phyloP scores from a whole-genome alignment of 2,888 invertebrate genomes.

The Papilio protenor region DNA sequence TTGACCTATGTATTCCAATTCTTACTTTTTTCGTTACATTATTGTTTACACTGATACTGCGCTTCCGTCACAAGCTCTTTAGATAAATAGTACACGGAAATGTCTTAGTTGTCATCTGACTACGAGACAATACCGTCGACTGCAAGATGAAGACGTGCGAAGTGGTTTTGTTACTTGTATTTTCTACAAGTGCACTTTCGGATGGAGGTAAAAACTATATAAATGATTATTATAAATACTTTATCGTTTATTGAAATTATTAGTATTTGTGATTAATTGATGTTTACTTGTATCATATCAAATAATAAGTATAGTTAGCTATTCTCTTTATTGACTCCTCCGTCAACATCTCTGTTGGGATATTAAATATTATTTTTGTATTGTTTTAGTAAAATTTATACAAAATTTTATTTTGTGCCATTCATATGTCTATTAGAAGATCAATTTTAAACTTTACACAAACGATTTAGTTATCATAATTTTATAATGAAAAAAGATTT shows the following conservation, averaged over 20 bases:
- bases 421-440: no score
- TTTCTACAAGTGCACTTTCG: slow-evolving; percentile 47
- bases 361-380: no score
- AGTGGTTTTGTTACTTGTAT: slow-evolving; percentile 47
- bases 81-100: slow-evolving; percentile 45
- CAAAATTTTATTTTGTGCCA: no score
- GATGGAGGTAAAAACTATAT: slow-evolving; percentile 45
- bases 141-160: slow-evolving; percentile 46
- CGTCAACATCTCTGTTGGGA: no score
- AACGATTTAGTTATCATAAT: no score
- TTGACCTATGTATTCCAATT: slow-evolving; percentile 60
- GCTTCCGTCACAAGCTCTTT: slow-evolving; percentile 47
- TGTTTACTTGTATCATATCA: no score
- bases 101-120: slow-evolving; percentile 42
- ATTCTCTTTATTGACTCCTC: no score
- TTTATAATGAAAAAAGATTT: no score
- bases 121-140: slow-evolving; percentile 4
- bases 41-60: slow-evolving; percentile 49
- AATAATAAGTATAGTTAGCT: no score
- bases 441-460: no score
- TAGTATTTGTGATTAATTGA: no score
- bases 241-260: neutral
- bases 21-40: slow-evolving; percentile 49
- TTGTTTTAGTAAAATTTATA: no score
- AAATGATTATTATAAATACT: neutral